Conservation (phyloP, 2,888 invertebrate genomes). For the Vesta saturnalis region DNA sequence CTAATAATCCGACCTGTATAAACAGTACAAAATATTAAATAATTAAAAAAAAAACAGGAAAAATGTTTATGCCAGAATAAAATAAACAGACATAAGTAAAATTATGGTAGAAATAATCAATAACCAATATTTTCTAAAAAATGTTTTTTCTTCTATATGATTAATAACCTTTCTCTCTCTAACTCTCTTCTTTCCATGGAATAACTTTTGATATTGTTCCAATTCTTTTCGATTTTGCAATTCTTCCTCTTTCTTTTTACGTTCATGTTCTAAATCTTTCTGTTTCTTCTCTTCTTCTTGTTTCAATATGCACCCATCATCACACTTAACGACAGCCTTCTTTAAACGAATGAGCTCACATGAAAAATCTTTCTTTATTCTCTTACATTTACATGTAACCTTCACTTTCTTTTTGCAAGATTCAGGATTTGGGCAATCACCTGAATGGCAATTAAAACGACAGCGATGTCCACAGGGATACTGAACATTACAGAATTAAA, state of each 20-base stretch:
- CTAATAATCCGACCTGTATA: no score
- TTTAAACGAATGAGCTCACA: constrained; percentile 70
- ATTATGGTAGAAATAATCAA: constrained; percentile 55
- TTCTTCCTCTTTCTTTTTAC: constrained; percentile 71
- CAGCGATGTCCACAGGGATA: constrained; percentile 89
- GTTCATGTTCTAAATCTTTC: constrained; percentile 67
- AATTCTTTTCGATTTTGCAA: constrained; percentile 76
- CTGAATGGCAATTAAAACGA: constrained; percentile 76
- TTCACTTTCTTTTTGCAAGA: constrained; percentile 83
- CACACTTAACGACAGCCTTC: constrained; percentile 67
- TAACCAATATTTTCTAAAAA: constrained; percentile 64
- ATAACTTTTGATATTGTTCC: constrained; percentile 80
- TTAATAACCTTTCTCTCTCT: constrained; percentile 60
- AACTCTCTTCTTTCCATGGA: constrained; percentile 72
- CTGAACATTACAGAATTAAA: constrained; percentile 64
- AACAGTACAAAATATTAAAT: background rate
- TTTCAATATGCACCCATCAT: constrained; percentile 71
- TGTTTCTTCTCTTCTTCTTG: constrained; percentile 66
- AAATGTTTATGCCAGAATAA: constrained; percentile 28
- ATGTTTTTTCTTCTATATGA: constrained; percentile 51
- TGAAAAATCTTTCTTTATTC: constrained; percentile 76
- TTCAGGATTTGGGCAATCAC: constrained; percentile 72
- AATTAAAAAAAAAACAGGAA: background rate
- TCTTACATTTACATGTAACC: constrained; percentile 80
- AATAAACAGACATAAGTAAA: constrained; percentile 44